Evolutionary conservation across 1,140 invertebrate species (phyloP).

Genomic region (Drosophila repletoides): DNA sequence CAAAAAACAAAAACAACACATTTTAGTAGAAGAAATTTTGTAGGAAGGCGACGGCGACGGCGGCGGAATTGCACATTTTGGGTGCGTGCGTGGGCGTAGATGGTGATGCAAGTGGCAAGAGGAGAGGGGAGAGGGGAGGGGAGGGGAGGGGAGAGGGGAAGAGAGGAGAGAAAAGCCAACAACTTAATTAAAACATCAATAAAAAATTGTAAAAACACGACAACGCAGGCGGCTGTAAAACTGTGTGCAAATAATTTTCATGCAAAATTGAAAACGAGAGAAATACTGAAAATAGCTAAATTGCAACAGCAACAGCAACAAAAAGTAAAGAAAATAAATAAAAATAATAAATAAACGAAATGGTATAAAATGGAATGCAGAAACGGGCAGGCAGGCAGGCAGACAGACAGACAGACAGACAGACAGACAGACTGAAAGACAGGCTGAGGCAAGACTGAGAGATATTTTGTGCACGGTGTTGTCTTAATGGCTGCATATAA

Average conservation of each 20-base stretch:
- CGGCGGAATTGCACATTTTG: conserved; percentile 3
- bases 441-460: conserved; percentile 10
- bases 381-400: neutral
- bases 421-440: neutral
- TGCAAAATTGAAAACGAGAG: conserved; percentile 45
- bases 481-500: conserved; percentile 62
- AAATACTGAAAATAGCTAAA: conserved; percentile 42
- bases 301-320: neutral
- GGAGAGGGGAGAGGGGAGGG: neutral
- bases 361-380: conserved; percentile 35
- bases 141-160: neutral
- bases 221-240: conserved; percentile 33
- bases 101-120: conserved; percentile 7
- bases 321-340: neutral
- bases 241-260: conserved; percentile 34
- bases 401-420: neutral
- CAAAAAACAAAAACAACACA: conserved; percentile 35
- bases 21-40: conserved; percentile 16
- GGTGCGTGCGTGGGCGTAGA: conserved; percentile 2
- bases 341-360: conserved; percentile 36
- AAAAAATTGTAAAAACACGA: conserved; percentile 74
- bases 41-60: neutral
- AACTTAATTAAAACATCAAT: conserved; percentile 79
- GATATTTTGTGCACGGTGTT: conserved; percentile 33
- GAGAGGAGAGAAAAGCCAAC: conserved; percentile 45